These are phyloP conservation scores for Micronisus gabar DNA, from an alignment of 2,113 vertebrate genomes.

Conservation along the genomic window DNA sequence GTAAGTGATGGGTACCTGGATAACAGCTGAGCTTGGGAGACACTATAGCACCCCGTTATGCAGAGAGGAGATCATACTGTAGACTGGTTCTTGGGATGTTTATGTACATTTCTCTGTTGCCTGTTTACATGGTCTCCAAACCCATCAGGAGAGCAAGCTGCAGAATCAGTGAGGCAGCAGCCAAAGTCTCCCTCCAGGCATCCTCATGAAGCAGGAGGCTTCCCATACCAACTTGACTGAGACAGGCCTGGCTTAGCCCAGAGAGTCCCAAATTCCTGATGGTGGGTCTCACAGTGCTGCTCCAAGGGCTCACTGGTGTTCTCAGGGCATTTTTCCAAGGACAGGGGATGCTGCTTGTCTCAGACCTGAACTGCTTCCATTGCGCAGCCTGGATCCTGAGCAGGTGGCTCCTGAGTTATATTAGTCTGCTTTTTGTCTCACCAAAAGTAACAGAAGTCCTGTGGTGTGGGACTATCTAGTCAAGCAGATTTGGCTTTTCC, in stretches of 20 bases:
- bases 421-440: not conserved
- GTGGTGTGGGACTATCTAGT: not conserved
- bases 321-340: not conserved
- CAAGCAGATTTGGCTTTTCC: not conserved
- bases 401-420: not conserved
- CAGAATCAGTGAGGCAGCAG: not conserved
- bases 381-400: not conserved
- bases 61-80: not conserved
- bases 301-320: not conserved
- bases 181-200: not conserved
- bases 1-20: not conserved
- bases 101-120: not conserved
- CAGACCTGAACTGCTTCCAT: not conserved
- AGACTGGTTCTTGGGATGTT: not conserved
- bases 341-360: not conserved
- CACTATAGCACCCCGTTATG: rapidly evolving
- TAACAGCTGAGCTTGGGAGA: not conserved
- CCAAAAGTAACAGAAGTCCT: not conserved
- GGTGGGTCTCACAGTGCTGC: not conserved
- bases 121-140: not conserved
- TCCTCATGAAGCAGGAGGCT: not conserved
- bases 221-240: not conserved
- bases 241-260: not conserved
- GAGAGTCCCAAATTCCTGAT: not conserved
- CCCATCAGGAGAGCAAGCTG: not conserved